Conservation (phyloP, 2,888 invertebrate genomes). For the Neria commutata region DNA sequence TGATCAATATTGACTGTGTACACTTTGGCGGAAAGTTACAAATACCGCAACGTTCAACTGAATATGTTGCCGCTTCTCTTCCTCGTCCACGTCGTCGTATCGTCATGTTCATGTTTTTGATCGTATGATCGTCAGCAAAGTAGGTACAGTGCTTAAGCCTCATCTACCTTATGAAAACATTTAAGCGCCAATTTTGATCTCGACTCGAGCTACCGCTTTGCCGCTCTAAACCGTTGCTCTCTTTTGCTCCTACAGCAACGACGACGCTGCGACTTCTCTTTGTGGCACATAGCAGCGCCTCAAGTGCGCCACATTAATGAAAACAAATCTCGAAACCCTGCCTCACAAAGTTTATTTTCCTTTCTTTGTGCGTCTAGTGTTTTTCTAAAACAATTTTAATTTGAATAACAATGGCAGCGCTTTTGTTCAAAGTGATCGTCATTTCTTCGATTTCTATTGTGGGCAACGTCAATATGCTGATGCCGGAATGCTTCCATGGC, state of each 20-base stretch:
- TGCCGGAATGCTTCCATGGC: not conserved
- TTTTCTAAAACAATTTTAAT: conserved; percentile 30
- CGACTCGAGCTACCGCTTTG: conserved; percentile 1
- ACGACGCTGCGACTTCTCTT: conserved; percentile 2
- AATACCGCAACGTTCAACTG: conserved; percentile 7
- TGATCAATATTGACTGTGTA: conserved; percentile 6
- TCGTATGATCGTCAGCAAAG: conserved; percentile 8
- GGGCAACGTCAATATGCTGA: conserved; percentile 34
- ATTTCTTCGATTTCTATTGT: conserved; percentile 30
- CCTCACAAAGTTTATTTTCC: not conserved
- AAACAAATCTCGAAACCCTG: not conserved
- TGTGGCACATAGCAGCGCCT: not conserved
- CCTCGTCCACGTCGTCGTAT: conserved; percentile 6
- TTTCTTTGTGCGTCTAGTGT: conserved; percentile 1
- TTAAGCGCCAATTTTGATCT: conserved; percentile 52
- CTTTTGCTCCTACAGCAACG: conserved; percentile 22
- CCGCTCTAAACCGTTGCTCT: conserved; percentile 35
- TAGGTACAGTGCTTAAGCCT: conserved; percentile 20
- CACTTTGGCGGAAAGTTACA: conserved; percentile 23
- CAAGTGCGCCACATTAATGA: conserved; percentile 6
- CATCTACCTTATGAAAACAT: conserved; percentile 44
- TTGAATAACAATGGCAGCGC: conserved; percentile 52
- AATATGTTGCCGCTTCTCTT: conserved; percentile 4
- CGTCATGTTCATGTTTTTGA: not conserved
- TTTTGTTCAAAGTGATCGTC: conserved; percentile 44